A percentile compares a stretch with the other conserved stretches of the same genome.
These are phyloP conservation scores for Zelostemma sp. DNA, from an alignment of 1,140 invertebrate species.

Conservation along the genomic window DNA sequence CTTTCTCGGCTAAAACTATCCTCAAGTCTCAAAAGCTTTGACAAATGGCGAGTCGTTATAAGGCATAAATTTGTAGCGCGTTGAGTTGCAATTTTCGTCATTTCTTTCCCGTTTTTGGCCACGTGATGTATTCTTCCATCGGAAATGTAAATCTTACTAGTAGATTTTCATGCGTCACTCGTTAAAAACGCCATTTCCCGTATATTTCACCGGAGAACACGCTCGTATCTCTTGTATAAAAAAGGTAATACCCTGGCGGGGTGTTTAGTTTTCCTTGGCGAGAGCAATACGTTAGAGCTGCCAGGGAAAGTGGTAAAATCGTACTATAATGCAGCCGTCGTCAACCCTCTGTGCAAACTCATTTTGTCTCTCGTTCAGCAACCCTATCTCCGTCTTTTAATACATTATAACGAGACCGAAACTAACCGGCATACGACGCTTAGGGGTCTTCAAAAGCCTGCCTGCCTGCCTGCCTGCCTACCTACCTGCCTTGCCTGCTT, in stretches of 20 bases:
- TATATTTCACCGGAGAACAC: no score
- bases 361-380: slow-evolving; percentile 21
- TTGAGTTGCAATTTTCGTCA: neutral
- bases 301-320: slow-evolving; percentile 29
- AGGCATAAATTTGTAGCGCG: neutral
- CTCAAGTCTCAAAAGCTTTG: neutral
- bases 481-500: no score
- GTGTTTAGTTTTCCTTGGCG: slow-evolving; percentile 28
- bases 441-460: slow-evolving; percentile 22
- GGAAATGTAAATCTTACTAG: no score
- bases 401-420: slow-evolving; percentile 42
- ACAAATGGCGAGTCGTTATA: neutral
- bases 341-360: slow-evolving; percentile 43
- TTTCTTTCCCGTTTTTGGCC: neutral
- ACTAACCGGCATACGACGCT: slow-evolving; percentile 11
- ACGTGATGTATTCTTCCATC: neutral
- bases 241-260: slow-evolving; percentile 19
- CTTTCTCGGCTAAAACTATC: slow-evolving; percentile 9
- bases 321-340: slow-evolving; percentile 28
- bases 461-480: neutral
- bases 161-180: neutral
- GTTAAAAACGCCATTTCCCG: slow-evolving; percentile 19
- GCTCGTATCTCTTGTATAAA: no score
- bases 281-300: slow-evolving; percentile 8
- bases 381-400: slow-evolving; percentile 33